Base-by-base conservation (phyloP, 2,113 vertebrate genomes). In the Taxidea taxus region DNA sequence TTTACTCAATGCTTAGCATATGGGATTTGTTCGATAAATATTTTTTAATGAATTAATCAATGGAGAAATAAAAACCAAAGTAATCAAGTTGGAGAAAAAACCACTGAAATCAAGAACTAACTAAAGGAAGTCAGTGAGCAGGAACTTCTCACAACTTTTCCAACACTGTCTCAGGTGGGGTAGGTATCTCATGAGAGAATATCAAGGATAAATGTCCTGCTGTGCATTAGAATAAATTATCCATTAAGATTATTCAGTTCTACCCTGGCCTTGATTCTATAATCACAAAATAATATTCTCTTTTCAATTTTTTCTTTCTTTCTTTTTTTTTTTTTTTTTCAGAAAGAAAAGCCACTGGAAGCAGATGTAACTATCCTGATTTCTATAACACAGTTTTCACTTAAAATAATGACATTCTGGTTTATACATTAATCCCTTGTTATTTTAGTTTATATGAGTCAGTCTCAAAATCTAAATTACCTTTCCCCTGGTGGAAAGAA, bases 11-110 rank as follows among this genome's bases (percentile, higher is more conserved):
- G 54, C 23, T 96, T 87, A 87, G 47, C 62, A 91, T 9, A 21
- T 54, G 47, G 34, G 78, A 4, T 90, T 2, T 15, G 16, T 39
- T 39, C 39, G 68, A 92, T 64, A 80, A 74, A 91, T 87, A 88
- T 31, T 84, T 90, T 90, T 75, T 77, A 93, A 81, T 88, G 16
- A 74, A 85, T 85, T 64, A 93, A 47, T 91, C 6, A 94, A 66
- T 84, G 29, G 68, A 77, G 47, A 95, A 93, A 54, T 78, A 29
- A 86, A 54, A 60, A 37, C 16, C 49, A 83, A 96, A 90, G 51
- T 37, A 87, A 58, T 64, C 7, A 58, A 64, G 16, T 58, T 49
- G 42, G n/a, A 81, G 31, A 6, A 60, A 62, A 25, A n/a, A 51
- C 1, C 54, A 42, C 60, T 66, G 81, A 95, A 44, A 34, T 4